Percentiles rank a stretch among this genome's conserved stretches.
Conservation (phyloP, 1,140 invertebrate genomes). For the Solenopsis fugax region DNA sequence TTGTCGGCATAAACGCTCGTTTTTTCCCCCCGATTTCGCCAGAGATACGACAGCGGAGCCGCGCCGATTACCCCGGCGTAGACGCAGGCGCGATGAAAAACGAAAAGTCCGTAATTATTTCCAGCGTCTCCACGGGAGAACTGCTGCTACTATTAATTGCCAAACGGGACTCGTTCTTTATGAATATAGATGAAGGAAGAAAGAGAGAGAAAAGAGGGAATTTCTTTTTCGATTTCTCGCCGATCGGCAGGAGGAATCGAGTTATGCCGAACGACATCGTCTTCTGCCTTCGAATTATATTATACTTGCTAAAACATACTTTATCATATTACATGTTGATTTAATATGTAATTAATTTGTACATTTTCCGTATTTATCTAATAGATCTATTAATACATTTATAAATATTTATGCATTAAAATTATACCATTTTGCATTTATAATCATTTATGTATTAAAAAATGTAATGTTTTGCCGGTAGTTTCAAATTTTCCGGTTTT, state of each 20-base stretch:
- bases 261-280: conserved; percentile 9
- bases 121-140: conserved; percentile 32
- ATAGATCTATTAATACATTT: background rate
- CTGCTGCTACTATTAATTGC: conserved; percentile 58
- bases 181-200: conserved; percentile 49
- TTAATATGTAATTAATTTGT: conserved; percentile 10
- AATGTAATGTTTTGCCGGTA: background rate
- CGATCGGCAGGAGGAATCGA: conserved; percentile 28
- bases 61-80: background rate
- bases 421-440: background rate
- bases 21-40: conserved; percentile 41
- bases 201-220: background rate
- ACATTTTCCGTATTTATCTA: background rate
- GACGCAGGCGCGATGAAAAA: conserved; percentile 49
- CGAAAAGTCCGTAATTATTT: conserved; percentile 51
- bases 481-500: background rate
- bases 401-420: background rate
- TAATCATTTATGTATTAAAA: background rate
- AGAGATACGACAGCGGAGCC: background rate
- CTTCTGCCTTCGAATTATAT: background rate
- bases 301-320: background rate
- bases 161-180: conserved; percentile 29
- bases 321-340: background rate
- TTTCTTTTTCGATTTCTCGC: conserved; percentile 33
- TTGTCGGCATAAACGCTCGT: conserved; percentile 49